These are phyloP conservation scores for Gymnogyps californianus DNA, from an alignment of 2,113 vertebrate species.

Conservation along the genomic window DNA sequence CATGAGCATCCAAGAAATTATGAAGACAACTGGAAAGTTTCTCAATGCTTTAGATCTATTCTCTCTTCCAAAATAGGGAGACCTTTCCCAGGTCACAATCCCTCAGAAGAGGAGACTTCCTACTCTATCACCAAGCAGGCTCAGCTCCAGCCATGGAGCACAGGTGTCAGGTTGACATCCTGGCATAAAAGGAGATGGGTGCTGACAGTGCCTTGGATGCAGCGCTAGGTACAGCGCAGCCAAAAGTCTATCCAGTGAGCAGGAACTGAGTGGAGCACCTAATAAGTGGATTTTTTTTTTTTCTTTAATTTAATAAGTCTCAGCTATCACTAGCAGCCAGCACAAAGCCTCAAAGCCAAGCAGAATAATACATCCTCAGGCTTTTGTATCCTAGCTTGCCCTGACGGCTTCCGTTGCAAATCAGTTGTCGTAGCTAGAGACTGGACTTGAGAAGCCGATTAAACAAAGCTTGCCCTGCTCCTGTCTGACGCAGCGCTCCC, in stretches of 20 bases:
- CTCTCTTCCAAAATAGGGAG: background rate
- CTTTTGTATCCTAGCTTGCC: slow-evolving; percentile 40
- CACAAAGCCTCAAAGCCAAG: slow-evolving; percentile 24
- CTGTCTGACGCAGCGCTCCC: background rate
- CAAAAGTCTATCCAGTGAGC: background rate
- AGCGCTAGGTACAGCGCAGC: background rate
- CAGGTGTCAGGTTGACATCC: background rate
- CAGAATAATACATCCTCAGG: slow-evolving; percentile 30
- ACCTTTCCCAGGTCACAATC: background rate
- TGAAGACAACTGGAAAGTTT: background rate
- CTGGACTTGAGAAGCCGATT: slow-evolving; percentile 30
- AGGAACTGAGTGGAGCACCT: background rate
- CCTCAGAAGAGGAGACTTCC: slow-evolving; percentile 24
- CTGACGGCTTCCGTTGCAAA: slow-evolving; percentile 24
- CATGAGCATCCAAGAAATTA: background rate
- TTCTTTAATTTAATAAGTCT: slow-evolving; percentile 12
- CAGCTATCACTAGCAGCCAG: slow-evolving; percentile 24
- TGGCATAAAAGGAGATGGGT: background rate
- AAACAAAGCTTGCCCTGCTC: slow-evolving; percentile 33
- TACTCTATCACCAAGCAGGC: slow-evolving; percentile 20
- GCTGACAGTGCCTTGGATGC: background rate
- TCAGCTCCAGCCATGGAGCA: background rate
- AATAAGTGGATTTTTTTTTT: background rate
- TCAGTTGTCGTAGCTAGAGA: slow-evolving; percentile 9
- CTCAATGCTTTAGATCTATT: background rate